phyloP scores from a whole-genome alignment of 37 sponge, comb jelly and placozoan genomes.

The Mnemiopsis leidyi region DNA sequence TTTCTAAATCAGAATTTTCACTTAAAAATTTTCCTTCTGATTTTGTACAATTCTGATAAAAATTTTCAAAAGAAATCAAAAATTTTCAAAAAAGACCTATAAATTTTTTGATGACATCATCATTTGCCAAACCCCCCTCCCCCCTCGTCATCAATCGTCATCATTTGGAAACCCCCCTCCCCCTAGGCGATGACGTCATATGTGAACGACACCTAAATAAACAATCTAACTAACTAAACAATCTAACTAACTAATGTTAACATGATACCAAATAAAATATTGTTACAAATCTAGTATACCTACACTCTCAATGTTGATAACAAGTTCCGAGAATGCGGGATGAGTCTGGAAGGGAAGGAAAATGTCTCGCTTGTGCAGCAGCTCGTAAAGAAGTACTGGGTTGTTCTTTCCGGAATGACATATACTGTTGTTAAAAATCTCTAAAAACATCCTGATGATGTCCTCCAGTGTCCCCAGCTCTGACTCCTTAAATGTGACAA shows the following conservation, averaged over 20 bases:
- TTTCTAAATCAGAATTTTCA: too few species aligned
- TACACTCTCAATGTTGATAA: slow-evolving; percentile 89
- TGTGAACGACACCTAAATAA: too few species aligned
- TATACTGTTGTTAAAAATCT: slow-evolving; percentile 86
- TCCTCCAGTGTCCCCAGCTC: slow-evolving; percentile 85
- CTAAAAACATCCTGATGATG: slow-evolving; percentile 85
- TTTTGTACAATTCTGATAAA: too few species aligned
- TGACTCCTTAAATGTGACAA: slow-evolving; percentile 67
- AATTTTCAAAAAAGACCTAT: slow-evolving; percentile 16
- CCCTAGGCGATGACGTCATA: too few species aligned
- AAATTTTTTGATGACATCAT: not conserved
- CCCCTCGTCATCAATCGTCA: too few species aligned
- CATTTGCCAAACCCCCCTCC: too few species aligned
- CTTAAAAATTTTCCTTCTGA: too few species aligned
- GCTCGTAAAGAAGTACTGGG: slow-evolving; percentile 88
- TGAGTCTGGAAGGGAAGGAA: slow-evolving; percentile 77
- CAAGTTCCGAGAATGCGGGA: slow-evolving; percentile 80
- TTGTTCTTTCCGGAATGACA: slow-evolving; percentile 81
- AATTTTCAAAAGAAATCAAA: too few species aligned
- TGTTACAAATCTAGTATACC: not conserved
- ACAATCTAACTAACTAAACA: too few species aligned
- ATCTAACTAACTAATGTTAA: too few species aligned
- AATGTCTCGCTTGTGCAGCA: slow-evolving; percentile 86
- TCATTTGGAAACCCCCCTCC: too few species aligned
- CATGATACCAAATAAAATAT: too few species aligned